Percentiles rank a stretch among this genome's conserved stretches.
Conservation (phyloP, 2,888 invertebrate species). For the Scelioninae gen. 1 region DNA sequence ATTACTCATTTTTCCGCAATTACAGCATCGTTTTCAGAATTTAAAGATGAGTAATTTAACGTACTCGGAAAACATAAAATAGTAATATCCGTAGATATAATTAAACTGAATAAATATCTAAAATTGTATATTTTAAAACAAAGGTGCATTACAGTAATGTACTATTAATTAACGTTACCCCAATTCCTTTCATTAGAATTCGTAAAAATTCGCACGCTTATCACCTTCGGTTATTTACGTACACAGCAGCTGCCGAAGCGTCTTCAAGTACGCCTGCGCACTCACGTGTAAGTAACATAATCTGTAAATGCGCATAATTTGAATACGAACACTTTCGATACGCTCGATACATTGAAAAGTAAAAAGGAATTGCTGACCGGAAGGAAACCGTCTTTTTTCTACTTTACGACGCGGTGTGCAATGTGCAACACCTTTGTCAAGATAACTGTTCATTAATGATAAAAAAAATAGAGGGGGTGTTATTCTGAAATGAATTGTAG, state of each 20-base stretch:
- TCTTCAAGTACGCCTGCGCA: conserved; percentile 46
- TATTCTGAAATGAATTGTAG: no score
- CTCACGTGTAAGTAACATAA: conserved; percentile 28
- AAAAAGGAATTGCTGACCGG: conserved; percentile 48
- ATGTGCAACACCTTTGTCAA: conserved; percentile 63
- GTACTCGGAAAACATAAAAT: no score
- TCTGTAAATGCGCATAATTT: conserved; percentile 61
- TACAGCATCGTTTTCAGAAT: conserved; percentile 16
- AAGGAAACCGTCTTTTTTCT: conserved; percentile 65
- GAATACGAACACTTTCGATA: conserved; percentile 64
- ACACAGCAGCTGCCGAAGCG: conserved; percentile 71
- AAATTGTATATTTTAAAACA: conserved; percentile 22
- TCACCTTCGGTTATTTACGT: conserved; percentile 70
- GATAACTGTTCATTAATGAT: no score
- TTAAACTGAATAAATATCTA: no score
- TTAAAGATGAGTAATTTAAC: not conserved
- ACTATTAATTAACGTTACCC: conserved; percentile 79
- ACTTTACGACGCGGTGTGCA: conserved; percentile 52
- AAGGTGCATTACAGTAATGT: conserved; percentile 50
- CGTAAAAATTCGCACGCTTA: conserved; percentile 79
- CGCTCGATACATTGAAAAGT: conserved; percentile 56
- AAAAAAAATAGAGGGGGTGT: no score
- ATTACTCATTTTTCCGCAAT: conserved; percentile 36
- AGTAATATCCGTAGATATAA: no score
- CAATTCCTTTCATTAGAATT: conserved; percentile 81